Percentiles rank a stretch among this genome's conserved stretches.
These are phyloP conservation scores for Cephus nigrinus DNA, from an alignment of 2,888 invertebrate genomes.

Conservation along the genomic window DNA sequence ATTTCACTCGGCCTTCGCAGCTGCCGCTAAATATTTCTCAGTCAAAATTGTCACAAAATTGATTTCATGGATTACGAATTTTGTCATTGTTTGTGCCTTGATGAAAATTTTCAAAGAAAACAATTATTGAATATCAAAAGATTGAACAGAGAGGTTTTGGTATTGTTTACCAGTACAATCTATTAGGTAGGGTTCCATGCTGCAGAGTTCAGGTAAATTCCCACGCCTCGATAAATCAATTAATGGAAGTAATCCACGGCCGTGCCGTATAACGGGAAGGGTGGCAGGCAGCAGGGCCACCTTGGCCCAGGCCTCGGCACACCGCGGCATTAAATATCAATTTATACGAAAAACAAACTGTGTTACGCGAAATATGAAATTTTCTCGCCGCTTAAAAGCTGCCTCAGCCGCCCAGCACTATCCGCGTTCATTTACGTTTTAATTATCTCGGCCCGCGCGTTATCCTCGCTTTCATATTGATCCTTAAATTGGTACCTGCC, in stretches of 20 bases:
- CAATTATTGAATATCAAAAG: not conserved
- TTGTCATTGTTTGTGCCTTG: not conserved
- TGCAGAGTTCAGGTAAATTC: not conserved
- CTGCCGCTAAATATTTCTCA: not conserved
- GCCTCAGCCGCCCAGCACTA: not conserved
- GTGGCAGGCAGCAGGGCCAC: not conserved
- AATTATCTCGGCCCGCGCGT: not conserved
- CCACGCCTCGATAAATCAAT: constrained; percentile 4
- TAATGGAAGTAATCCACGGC: constrained; percentile 1
- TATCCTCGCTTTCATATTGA: not conserved
- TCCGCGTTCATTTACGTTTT: constrained; percentile 5
- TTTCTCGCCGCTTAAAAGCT: not conserved
- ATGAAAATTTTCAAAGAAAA: not conserved
- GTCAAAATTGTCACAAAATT: not conserved
- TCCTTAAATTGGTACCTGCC: not conserved
- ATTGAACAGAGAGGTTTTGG: not conserved
- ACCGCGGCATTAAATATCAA: not conserved
- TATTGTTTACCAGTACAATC: not conserved
- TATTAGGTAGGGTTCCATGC: not conserved
- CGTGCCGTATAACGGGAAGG: not conserved
- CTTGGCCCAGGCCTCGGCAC: not conserved
- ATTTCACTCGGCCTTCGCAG: not conserved
- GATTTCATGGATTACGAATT: not conserved
- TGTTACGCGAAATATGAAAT: not conserved
- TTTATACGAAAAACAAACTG: not conserved